Conservation (phyloP, 2,888 invertebrate genomes). For the Nemoura dubitans region DNA sequence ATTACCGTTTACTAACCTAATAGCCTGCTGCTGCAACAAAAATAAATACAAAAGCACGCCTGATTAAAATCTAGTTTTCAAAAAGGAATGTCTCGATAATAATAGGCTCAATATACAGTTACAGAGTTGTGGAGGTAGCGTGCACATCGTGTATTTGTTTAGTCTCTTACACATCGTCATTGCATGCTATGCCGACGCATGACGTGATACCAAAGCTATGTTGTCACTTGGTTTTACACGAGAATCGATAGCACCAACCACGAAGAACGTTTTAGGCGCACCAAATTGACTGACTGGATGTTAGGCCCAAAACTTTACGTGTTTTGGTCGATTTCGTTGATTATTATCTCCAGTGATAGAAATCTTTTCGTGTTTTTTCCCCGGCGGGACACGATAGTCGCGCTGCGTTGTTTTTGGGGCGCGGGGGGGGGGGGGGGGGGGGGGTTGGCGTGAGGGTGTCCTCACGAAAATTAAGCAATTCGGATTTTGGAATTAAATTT, state of each 20-base stretch:
- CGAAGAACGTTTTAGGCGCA: neutral
- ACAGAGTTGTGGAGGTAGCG: neutral
- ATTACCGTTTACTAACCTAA: neutral
- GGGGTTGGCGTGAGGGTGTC: neutral
- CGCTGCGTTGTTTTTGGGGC: neutral
- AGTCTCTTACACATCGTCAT: neutral
- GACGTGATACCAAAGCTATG: constrained; percentile 44
- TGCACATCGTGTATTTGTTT: neutral
- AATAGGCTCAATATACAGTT: neutral
- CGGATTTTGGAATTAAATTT: neutral
- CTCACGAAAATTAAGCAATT: neutral
- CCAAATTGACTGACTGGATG: neutral
- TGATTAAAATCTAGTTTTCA: neutral
- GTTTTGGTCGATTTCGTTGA: neutral
- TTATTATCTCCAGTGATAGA: neutral
- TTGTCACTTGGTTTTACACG: constrained; percentile 49
- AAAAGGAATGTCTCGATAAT: neutral
- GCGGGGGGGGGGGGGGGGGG: neutral
- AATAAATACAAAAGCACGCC: neutral
- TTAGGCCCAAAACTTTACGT: neutral
- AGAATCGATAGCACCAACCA: constrained; percentile 41
- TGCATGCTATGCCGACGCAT: neutral
- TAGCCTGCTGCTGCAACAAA: neutral
- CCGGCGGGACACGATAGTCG: neutral
- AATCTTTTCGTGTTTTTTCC: neutral